Evolutionary conservation across 1,140 invertebrate genomes (phyloP).

Genomic region (Goniozus legneri): DNA sequence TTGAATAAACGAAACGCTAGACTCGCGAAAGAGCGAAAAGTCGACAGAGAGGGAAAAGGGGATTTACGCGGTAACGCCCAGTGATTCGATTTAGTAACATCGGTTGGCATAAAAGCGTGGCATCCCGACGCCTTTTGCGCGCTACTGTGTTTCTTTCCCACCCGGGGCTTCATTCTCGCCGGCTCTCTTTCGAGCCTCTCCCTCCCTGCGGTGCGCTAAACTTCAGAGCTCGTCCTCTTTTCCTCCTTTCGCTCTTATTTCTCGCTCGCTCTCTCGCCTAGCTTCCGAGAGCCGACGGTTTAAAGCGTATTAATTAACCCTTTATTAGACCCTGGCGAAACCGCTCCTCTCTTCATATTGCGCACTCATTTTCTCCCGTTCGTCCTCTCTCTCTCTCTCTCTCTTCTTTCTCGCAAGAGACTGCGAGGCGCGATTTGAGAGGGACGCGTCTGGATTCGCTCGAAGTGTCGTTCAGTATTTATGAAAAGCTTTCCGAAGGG

Average conservation of each 20-base stretch:
- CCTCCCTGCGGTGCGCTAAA: too few relatives aligned
- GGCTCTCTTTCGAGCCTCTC: slow-evolving; percentile 14
- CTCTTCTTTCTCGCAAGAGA: too few relatives aligned
- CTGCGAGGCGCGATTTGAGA: slow-evolving; percentile 41
- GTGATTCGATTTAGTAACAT: slow-evolving; percentile 28
- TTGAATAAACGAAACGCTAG: too few relatives aligned
- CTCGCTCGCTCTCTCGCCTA: slow-evolving; percentile 22
- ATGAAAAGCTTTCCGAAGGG: slow-evolving; percentile 41
- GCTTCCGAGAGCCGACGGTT: slow-evolving; percentile 37
- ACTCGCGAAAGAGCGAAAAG: background rate
- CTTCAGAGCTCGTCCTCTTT: slow-evolving; percentile 14
- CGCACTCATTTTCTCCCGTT: too few relatives aligned
- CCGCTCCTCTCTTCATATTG: too few relatives aligned
- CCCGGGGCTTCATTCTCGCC: slow-evolving; percentile 6
- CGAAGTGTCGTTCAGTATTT: slow-evolving; percentile 46
- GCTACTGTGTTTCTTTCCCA: too few relatives aligned
- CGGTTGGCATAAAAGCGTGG: slow-evolving; percentile 26
- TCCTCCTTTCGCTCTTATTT: slow-evolving; percentile 24
- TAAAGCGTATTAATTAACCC: slow-evolving; percentile 54
- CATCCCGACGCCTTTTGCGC: slow-evolving; percentile 12
- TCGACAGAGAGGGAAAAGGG: slow-evolving; percentile 5
- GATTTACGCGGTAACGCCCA: slow-evolving; percentile 28
- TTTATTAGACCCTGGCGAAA: slow-evolving; percentile 50
- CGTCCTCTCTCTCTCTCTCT: too few relatives aligned
- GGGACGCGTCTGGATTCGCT: slow-evolving; percentile 25